Conservation (phyloP, 1,140 invertebrate species). For the Drosophila neocordata region DNA sequence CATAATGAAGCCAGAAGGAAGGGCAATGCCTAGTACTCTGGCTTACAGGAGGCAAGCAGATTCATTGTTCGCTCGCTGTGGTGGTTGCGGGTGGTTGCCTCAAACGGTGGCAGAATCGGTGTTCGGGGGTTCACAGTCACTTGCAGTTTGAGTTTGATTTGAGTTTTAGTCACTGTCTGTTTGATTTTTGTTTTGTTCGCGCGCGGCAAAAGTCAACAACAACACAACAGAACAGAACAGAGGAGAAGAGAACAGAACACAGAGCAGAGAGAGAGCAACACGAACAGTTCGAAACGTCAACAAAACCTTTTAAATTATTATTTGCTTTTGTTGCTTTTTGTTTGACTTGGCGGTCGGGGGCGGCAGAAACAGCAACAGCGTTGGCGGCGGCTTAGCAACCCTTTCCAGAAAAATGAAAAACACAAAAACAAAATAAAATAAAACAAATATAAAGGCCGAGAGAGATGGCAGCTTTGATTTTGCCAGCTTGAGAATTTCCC, state of each 20-base stretch:
- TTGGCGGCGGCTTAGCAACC: slow-evolving; percentile 27
- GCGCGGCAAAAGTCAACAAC: slow-evolving; percentile 79
- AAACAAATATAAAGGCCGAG: background rate
- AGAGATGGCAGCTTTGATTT: background rate
- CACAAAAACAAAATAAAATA: background rate
- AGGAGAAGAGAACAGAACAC: background rate
- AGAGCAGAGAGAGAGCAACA: background rate
- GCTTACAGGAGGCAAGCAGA: background rate
- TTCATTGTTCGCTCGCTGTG: slow-evolving; percentile 38
- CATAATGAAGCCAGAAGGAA: slow-evolving; percentile 67
- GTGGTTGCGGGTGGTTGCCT: slow-evolving; percentile 47
- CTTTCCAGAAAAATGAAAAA: slow-evolving; percentile 18
- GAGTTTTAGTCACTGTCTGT: slow-evolving; percentile 45
- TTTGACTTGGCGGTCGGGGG: slow-evolving; percentile 63
- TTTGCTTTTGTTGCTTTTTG: slow-evolving; percentile 78
- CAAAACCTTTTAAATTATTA: slow-evolving; percentile 82
- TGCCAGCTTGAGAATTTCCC: background rate
- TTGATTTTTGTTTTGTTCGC: slow-evolving; percentile 73
- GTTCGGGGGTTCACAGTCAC: slow-evolving; percentile 57
- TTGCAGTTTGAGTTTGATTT: slow-evolving; percentile 66
- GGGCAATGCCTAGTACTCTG: background rate
- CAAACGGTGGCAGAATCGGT: slow-evolving; percentile 9
- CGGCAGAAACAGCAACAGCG: slow-evolving; percentile 18
- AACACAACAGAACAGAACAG: background rate
- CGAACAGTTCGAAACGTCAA: slow-evolving; percentile 78